A percentile compares a stretch with the other conserved stretches of the same genome.
Evolutionary conservation across 2,797 vertebrate genomes (phyloP).

Genomic region (Picus viridis): DNA sequence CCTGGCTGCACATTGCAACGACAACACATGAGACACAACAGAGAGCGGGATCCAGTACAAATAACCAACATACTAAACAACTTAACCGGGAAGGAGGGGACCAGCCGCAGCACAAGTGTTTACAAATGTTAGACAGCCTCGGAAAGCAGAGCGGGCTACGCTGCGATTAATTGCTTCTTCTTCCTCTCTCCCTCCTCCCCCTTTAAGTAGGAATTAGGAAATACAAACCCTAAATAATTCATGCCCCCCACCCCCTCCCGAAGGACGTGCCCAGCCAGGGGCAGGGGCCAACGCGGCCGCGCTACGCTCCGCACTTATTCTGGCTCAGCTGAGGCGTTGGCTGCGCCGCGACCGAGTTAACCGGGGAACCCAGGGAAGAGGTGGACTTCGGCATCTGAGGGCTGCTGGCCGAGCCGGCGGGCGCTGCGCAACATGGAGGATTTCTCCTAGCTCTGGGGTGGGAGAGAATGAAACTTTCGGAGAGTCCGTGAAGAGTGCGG

Average conservation of each 20-base stretch:
- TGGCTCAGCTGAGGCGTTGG: neutral
- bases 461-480: constrained; percentile 33
- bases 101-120: constrained; percentile 33
- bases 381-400: neutral
- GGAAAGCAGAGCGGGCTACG: neutral
- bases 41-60: constrained; percentile 61
- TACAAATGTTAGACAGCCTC: constrained; percentile 27
- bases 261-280: neutral
- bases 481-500: neutral
- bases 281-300: neutral
- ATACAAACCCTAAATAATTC: neutral
- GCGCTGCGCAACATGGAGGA: neutral
- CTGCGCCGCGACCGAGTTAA: neutral
- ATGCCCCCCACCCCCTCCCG: neutral
- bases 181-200: neutral
- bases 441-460: neutral
- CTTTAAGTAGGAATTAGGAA: neutral
- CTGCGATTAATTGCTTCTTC: constrained; percentile 41
- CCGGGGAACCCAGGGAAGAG: neutral
- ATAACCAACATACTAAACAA: constrained; percentile 56
- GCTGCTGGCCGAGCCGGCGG: neutral
- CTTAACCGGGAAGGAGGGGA: constrained; percentile 41
- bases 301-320: neutral
- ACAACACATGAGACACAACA: constrained; percentile 77
- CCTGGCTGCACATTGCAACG: constrained; percentile 78